Base-by-base conservation (phyloP, 2,888 invertebrate genomes). In the Spodoptera littoralis region DNA sequence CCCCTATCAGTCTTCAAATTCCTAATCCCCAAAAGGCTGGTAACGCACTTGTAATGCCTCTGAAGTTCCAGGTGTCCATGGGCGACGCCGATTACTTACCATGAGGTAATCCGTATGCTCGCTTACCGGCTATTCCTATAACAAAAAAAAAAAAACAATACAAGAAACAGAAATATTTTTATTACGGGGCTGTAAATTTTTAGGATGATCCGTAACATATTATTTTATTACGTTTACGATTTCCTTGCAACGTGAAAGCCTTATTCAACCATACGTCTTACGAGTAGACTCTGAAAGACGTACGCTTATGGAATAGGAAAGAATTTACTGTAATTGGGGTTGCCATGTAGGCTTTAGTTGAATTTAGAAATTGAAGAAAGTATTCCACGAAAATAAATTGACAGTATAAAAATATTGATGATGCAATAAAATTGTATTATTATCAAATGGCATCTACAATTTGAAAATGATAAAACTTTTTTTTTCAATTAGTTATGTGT, bases 241-340 rank as follows among this genome's bases (percentile, higher is more conserved):
- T 77, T 82, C 77, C 74, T 67, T 76, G 60, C 41, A 56, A 62
- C 62, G 64, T 75, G 70, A 70, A 82, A 59, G 57, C 73, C 71
- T 77, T 81, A 75, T 80, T 76, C 62, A 68, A 61, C 62, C 70
- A 63, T 60, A 61, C 71, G 56, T 60, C 60, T 65, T 73, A 74
- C 76, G 77, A 66, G 67, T 74, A 73, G 70, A 70, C 76, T 80
- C 73, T 73, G 73, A 74, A 68, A 71, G 70, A 73, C 65, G 79
- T 73, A 84, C 84, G 84, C 66, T 73, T 75, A 75, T 76, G 60
- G 83, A 84, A 85, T 85, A 80, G 60, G 54, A 78, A 80, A 58
- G 67, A 76, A 67, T 70, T 73, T 65, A 66, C 61, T 73, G 74
- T 76, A 70, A 73, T 70, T 73, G 65, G 73, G 73, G 81, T 72